Base-by-base conservation (phyloP, 1,140 invertebrate species). In the Diorhabda carinulata region DNA sequence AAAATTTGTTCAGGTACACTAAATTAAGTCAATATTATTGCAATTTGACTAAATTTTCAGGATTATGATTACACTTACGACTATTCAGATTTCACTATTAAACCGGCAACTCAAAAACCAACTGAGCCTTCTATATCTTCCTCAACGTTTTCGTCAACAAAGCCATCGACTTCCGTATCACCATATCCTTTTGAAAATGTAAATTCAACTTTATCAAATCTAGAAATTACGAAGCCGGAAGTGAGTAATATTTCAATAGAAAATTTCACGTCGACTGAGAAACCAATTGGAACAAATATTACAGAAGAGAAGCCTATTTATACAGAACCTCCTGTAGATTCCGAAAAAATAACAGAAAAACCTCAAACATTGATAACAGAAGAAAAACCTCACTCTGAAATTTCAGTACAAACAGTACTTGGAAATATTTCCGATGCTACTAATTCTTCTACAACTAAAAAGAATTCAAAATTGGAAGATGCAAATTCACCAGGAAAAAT, bases 11-110 rank as follows among this genome's bases (percentile, higher is more conserved):
- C 2, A 25, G 25, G 25, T 25, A 25, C 25, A 25, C 25, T 25
- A 25, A 25, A 25, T 25, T 25, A 25, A 25, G 1, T 25, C 25
- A 25, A 25, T 25, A 25, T 1, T 25, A 25, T 25, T 25, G 25
- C 25, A 25, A 25, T 25, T 25, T 25, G 1, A 25, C 25, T 25
- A 25, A 25, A 52, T 42, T 84, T 83, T 9, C 78, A 87, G 85
- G 85, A 86, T 78, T 86, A 86, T 69, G 85, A 86, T 74, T 87
- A 87, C 72, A 83, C 82, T 43, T 87, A 87, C 71, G 86, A 87
- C 78, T 86, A 86, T 73, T 83, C 85, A 40, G 85, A 86, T 72
- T 83, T 87, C 75, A 87, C 86, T 44, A 82, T 87, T 65, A 87
- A 86, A 81, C 86, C 86, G 58, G 57, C 79, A 70, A 74, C 78